Evolutionary conservation across 2,888 invertebrate species (phyloP), one percentile per base, ranked within the genome.

Genomic region (Lymantria monacha): DNA sequence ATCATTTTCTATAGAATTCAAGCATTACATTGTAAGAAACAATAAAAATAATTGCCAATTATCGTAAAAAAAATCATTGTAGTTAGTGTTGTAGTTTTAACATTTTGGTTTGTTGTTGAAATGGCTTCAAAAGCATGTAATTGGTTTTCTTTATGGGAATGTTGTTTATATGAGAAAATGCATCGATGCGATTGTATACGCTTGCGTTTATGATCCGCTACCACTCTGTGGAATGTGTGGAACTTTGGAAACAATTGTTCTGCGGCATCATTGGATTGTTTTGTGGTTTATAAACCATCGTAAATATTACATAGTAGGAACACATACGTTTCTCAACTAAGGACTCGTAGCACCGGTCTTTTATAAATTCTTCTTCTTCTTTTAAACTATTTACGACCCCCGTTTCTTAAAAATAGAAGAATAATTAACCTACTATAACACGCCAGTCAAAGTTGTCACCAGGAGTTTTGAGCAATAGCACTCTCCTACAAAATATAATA

Each of bases 71-170:
- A 57, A 54, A 59, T 63, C 55, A 63, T 57, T 61, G 58, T 42
- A 58, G 5, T 41, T 9, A 14, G 41, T 14, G 9, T 41, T 7
- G 41, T 9, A 15, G 50, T 65, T 67, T 59, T 57, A 52, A 61
- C 65, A 63, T 69, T 70, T 64, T 72, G 55, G 64, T 63, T 69
- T 73, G 67, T 73, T 70, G 70, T 67, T 66, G 57, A 61, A 69
- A 60, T 63, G 70, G 69, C 72, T 81, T 76, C 83, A 83, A 77
- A 72, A 74, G 80, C 85, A 82, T 86, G 81, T 85, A 84, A 88
- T 88, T 85, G 85, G 76, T 79, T 87, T 87, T 85, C 74, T 83
- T 84, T 81, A 81, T 78, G 79, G 72, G 70, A 66, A 72, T 72
- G 74, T 76, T 82, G 85, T 84, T 79, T 82, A 79, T 80, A 79